Percentiles rank a stretch among this genome's conserved stretches.
Conservation (phyloP, 1,140 invertebrate species). For the Neodiprion fabricii region DNA sequence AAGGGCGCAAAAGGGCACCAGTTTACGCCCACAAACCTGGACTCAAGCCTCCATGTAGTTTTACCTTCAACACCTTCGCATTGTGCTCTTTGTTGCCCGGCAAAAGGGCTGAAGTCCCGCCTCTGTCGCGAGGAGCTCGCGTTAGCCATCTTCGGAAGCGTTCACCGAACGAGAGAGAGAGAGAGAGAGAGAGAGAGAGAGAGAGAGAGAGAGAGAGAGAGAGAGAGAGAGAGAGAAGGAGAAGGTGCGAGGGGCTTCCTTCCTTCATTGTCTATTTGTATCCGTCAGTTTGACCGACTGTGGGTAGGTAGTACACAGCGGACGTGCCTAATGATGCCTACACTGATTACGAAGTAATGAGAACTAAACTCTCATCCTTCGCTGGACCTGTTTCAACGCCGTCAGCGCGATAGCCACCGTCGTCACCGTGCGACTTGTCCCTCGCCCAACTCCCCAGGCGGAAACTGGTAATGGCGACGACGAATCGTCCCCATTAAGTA, state of each 20-base stretch:
- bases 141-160: background rate
- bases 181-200: conserved; percentile 16
- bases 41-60: background rate
- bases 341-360: conserved; percentile 46
- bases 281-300: conserved; percentile 1
- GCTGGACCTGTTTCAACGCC: background rate
- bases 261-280: conserved; percentile 18
- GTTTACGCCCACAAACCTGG: conserved; percentile 1
- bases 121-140: background rate
- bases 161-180: conserved; percentile 31
- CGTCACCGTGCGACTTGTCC: no score
- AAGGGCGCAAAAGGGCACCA: conserved; percentile 19
- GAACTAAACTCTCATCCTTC: conserved; percentile 19
- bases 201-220: conserved; percentile 25
- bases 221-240: conserved; percentile 24
- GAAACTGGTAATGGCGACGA: conserved; percentile 35
- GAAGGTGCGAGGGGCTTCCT: conserved; percentile 34
- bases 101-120: background rate
- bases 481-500: conserved; percentile 32
- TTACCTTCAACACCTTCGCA: conserved; percentile 5
- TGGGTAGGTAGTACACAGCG: background rate
- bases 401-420: background rate
- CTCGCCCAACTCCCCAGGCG: conserved; percentile 16
- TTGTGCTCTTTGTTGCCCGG: background rate
- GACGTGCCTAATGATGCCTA: conserved; percentile 41